Evolutionary conservation across 2,888 invertebrate species (phyloP).

Genomic region (Gasteruption jaculator): DNA sequence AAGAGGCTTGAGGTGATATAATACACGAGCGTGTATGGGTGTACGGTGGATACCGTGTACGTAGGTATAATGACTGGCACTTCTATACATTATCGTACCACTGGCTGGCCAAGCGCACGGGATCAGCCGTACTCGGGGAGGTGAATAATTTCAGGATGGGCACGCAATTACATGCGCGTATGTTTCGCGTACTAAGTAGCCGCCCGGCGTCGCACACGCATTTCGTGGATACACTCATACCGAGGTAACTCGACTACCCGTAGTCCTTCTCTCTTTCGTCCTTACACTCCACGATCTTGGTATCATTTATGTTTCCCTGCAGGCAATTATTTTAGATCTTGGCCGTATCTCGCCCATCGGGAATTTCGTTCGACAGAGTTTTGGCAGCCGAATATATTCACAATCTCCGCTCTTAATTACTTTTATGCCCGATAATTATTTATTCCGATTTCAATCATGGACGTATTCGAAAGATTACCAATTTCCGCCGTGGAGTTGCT

Average conservation of each 20-base stretch:
- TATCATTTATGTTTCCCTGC: slow-evolving; percentile 46
- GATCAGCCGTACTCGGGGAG: slow-evolving; percentile 42
- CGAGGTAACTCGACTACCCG: slow-evolving; percentile 13
- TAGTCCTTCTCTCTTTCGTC: slow-evolving; percentile 12
- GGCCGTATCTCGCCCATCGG: slow-evolving; percentile 31
- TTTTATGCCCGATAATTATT: too few relatives aligned
- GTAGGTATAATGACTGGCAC: slow-evolving; percentile 49
- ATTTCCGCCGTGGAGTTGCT: not conserved
- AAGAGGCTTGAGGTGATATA: slow-evolving; percentile 35
- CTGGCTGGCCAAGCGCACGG: slow-evolving; percentile 34
- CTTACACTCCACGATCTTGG: slow-evolving; percentile 35
- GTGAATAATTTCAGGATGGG: slow-evolving; percentile 52
- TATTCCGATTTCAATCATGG: too few relatives aligned
- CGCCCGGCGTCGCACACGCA: slow-evolving; percentile 30
- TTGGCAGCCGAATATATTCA: too few relatives aligned
- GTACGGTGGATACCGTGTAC: slow-evolving; percentile 22
- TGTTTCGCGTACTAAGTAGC: slow-evolving; percentile 52
- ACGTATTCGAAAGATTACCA: not conserved
- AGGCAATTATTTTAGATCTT: slow-evolving; percentile 43
- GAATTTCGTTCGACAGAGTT: too few relatives aligned
- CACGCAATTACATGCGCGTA: slow-evolving; percentile 51
- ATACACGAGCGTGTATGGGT: slow-evolving; percentile 27
- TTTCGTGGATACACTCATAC: slow-evolving; percentile 21
- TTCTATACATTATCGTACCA: slow-evolving; percentile 51
- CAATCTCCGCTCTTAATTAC: too few relatives aligned